Evolutionary conservation across 2,797 vertebrate species (phyloP).

Genomic region (Lepidocolaptes lacrymiger): DNA sequence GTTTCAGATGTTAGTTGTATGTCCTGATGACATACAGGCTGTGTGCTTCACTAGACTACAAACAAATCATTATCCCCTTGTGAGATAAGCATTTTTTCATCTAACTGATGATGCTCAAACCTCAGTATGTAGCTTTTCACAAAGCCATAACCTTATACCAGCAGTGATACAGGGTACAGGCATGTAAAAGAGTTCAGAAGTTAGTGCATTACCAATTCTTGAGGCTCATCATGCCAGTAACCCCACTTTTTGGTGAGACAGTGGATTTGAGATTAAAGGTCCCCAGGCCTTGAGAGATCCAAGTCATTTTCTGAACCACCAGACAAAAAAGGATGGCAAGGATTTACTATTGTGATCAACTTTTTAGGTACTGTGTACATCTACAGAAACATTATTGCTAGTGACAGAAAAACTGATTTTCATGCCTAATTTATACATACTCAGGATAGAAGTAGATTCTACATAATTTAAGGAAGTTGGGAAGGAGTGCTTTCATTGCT

Average conservation of each 20-base stretch:
- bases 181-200: background rate
- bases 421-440: background rate
- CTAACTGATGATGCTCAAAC: background rate
- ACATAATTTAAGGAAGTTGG: background rate
- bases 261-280: background rate
- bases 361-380: background rate
- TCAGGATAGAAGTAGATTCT: background rate
- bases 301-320: background rate
- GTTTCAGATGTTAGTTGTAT: background rate
- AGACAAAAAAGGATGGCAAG: background rate
- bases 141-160: background rate
- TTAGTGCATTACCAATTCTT: background rate
- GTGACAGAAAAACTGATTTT: background rate
- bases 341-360: background rate
- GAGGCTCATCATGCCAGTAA: background rate
- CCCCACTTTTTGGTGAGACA: background rate
- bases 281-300: background rate
- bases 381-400: background rate
- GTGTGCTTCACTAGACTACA: background rate
- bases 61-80: background rate
- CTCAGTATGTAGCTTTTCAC: background rate
- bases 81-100: background rate
- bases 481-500: background rate
- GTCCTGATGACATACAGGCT: background rate
- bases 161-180: background rate